These are phyloP conservation scores for Drosophila imparisetae DNA, from an alignment of 2,888 invertebrate genomes.

Conservation along the genomic window DNA sequence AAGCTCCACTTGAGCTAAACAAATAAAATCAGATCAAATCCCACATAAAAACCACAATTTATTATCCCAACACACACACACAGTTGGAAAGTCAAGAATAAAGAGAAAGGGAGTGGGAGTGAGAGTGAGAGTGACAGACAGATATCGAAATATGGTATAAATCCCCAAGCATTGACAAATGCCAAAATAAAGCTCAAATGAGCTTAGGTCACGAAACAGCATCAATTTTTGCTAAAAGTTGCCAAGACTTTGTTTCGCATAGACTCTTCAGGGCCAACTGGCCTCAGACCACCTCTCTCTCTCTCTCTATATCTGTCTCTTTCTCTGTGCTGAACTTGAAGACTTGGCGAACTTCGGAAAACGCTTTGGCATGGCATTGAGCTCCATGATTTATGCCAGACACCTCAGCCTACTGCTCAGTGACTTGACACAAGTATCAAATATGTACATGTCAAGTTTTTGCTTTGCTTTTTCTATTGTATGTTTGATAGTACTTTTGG, in stretches of 20 bases:
- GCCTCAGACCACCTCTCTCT: conserved; percentile 3
- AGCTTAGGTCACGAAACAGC: conserved; percentile 60
- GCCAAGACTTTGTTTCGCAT: conserved; percentile 52
- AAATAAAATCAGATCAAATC: conserved; percentile 73
- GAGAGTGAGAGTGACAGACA: conserved; percentile 6
- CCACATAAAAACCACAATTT: conserved; percentile 70
- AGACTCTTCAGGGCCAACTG: conserved; percentile 34
- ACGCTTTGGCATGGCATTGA: conserved; percentile 49
- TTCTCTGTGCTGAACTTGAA: conserved; percentile 18
- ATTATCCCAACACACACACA: conserved; percentile 51
- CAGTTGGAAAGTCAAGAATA: background rate
- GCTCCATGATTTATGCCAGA: conserved; percentile 67
- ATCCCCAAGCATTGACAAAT: conserved; percentile 77
- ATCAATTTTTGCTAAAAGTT: conserved; percentile 31
- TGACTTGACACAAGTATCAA: conserved; percentile 50
- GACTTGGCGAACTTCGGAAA: conserved; percentile 38
- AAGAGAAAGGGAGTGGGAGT: background rate
- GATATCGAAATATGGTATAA: conserved; percentile 64
- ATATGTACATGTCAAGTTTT: conserved; percentile 46
- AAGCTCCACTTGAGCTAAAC: conserved; percentile 55
- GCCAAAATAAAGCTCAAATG: conserved; percentile 78
- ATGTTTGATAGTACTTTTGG: background rate
- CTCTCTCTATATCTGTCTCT: background rate
- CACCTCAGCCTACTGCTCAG: conserved; percentile 49
- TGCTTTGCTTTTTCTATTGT: conserved; percentile 9